These are phyloP conservation scores for Channa argus DNA, from an alignment of 2,113 vertebrate species.

Conservation along the genomic window DNA sequence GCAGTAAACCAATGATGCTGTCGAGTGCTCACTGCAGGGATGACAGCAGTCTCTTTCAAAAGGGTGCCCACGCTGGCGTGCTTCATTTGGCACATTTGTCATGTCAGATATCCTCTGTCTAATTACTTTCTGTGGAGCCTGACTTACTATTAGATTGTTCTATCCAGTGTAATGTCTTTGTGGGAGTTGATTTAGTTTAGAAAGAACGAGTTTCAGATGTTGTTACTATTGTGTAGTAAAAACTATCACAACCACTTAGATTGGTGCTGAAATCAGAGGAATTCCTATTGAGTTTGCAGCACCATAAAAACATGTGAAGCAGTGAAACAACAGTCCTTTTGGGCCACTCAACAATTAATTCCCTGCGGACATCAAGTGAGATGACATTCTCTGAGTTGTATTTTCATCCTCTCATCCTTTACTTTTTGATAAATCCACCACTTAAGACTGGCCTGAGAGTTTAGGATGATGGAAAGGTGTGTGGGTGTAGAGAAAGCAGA, in stretches of 20 bases:
- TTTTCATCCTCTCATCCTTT: slow-evolving; percentile 53
- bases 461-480: slow-evolving; percentile 56
- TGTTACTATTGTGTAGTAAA: not conserved
- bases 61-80: not conserved
- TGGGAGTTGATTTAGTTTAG: slow-evolving; percentile 6
- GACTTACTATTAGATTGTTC: slow-evolving; percentile 1
- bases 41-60: not conserved
- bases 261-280: not conserved
- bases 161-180: not conserved
- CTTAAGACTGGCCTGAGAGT: slow-evolving; percentile 36
- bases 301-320: not conserved
- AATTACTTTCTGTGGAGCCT: not conserved
- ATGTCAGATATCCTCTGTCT: slow-evolving; percentile 7
- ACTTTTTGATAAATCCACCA: slow-evolving; percentile 39
- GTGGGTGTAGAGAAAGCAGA: slow-evolving; percentile 19
- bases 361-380: slow-evolving; percentile 1
- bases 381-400: slow-evolving; percentile 16
- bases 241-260: not conserved
- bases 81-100: slow-evolving; percentile 1
- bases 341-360: slow-evolving; percentile 1
- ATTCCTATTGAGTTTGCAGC: not conserved
- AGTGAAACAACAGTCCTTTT: not conserved
- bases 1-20: slow-evolving; percentile 42
- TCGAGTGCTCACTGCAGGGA: slow-evolving; percentile 29
- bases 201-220: not conserved